Percentiles rank a stretch among this genome's conserved stretches.
Conservation (phyloP, 1,140 invertebrate species). For the Heliconius hermathena region DNA sequence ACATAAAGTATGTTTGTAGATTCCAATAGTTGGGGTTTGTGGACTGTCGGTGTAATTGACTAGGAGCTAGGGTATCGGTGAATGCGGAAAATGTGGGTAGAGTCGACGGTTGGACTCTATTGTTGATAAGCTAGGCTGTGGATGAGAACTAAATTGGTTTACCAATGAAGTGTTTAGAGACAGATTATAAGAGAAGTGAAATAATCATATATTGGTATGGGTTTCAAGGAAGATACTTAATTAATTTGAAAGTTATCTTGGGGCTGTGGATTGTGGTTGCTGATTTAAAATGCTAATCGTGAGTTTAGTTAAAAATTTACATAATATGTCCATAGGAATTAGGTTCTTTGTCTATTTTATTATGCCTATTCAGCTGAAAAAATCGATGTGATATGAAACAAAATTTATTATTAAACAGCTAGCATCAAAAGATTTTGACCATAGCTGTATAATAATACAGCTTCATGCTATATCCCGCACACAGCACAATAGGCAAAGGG, state of each 20-base stretch:
- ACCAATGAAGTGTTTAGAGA: not conserved
- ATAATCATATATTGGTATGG: not conserved
- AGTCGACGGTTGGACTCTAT: not conserved
- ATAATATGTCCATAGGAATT: too few relatives aligned
- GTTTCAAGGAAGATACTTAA: too few relatives aligned
- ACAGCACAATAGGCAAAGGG: not conserved
- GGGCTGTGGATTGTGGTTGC: too few relatives aligned
- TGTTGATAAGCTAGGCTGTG: not conserved
- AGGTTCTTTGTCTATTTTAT: too few relatives aligned
- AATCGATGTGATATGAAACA: too few relatives aligned
- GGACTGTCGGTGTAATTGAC: not conserved
- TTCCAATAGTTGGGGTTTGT: not conserved
- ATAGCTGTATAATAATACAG: not conserved
- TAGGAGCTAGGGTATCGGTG: not conserved
- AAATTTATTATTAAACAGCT: too few relatives aligned
- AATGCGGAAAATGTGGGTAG: not conserved
- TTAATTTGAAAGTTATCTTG: too few relatives aligned
- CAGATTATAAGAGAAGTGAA: not conserved
- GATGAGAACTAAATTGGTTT: not conserved
- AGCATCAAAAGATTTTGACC: too few relatives aligned
- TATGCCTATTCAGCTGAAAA: too few relatives aligned
- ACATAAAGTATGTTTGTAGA: conserved; percentile 24
- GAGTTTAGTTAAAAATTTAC: too few relatives aligned
- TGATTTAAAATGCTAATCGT: too few relatives aligned
- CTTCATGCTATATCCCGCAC: not conserved